phyloP scores from a whole-genome alignment of 2,888 invertebrate genomes.

The Drosophila paucipuncta region DNA sequence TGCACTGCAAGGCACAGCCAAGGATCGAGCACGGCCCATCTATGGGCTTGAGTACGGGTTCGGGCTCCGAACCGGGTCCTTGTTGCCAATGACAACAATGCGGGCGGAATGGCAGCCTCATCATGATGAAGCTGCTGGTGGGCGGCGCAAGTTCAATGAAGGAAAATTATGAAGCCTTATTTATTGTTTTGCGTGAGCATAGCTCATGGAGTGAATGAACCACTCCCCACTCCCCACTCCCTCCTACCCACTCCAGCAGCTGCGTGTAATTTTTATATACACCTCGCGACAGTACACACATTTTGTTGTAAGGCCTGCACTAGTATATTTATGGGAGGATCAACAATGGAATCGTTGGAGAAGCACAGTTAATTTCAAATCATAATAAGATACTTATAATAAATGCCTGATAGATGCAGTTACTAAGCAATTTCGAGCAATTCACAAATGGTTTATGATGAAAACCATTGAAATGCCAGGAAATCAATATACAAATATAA shows the following conservation, averaged over 20 bases:
- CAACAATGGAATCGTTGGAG: not conserved
- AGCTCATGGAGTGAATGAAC: conserved; percentile 60
- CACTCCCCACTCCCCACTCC: conserved; percentile 1
- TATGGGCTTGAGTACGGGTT: conserved; percentile 7
- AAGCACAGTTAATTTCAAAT: not conserved
- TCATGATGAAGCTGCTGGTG: conserved; percentile 58
- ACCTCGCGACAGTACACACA: conserved; percentile 14
- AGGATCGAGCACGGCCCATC: conserved; percentile 51
- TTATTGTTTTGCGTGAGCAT: conserved; percentile 81
- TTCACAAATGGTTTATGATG: not conserved
- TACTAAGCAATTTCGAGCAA: not conserved
- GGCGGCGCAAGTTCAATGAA: conserved; percentile 76
- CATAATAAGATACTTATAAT: not conserved
- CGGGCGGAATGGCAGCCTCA: conserved; percentile 58
- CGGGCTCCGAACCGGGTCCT: conserved; percentile 26
- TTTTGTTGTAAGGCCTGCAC: conserved; percentile 8
- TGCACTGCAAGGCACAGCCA: conserved; percentile 63
- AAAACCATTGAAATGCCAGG: not conserved
- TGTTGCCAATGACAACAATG: conserved; percentile 79
- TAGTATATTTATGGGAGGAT: not conserved
- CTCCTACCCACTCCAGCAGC: not conserved
- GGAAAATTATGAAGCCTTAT: conserved; percentile 81
- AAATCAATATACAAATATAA: not conserved
- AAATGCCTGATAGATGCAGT: not conserved
- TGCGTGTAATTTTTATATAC: conserved; percentile 42